Percentiles rank a stretch among this genome's conserved stretches.
phyloP scores from a whole-genome alignment of 2,888 invertebrate genomes.

The Rambutsinella grinnellia region DNA sequence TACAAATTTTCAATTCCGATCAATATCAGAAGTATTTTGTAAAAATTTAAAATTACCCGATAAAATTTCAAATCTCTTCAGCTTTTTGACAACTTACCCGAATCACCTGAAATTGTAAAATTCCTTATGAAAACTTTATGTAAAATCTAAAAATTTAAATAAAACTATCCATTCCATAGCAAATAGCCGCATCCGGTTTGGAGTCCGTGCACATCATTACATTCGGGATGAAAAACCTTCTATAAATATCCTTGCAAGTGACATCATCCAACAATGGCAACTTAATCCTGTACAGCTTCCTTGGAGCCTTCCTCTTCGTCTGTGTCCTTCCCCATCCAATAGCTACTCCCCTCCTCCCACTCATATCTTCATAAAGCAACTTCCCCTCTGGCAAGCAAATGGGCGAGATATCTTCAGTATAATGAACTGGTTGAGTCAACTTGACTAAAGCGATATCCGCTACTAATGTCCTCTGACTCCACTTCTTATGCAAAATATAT shows the following conservation, averaged over 20 bases:
- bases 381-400: constrained; percentile 63
- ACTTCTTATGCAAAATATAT: constrained; percentile 63
- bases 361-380: constrained; percentile 57
- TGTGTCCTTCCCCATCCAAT: constrained; percentile 65
- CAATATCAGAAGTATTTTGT: no score
- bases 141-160: no score
- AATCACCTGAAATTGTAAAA: constrained; percentile 42
- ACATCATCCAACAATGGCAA: constrained; percentile 61
- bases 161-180: constrained; percentile 65
- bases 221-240: constrained; percentile 60
- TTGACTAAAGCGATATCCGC: constrained; percentile 64
- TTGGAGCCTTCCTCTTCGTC: constrained; percentile 61
- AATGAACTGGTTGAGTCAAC: constrained; percentile 61
- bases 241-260: constrained; percentile 55
- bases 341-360: constrained; percentile 60
- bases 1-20: no score
- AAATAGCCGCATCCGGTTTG: constrained; percentile 62
- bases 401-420: constrained; percentile 62
- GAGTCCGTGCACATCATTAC: constrained; percentile 66
- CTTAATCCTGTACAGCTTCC: constrained; percentile 58
- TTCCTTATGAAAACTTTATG: no score
- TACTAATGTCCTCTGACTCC: constrained; percentile 60
- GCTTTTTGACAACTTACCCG: constrained; percentile 40
- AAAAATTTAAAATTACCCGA: no score
- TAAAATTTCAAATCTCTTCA: no score